Percentiles rank a stretch among this genome's conserved stretches.
Conservation (phyloP, 1,140 invertebrate species). For the Ruditapes philippinarum region DNA sequence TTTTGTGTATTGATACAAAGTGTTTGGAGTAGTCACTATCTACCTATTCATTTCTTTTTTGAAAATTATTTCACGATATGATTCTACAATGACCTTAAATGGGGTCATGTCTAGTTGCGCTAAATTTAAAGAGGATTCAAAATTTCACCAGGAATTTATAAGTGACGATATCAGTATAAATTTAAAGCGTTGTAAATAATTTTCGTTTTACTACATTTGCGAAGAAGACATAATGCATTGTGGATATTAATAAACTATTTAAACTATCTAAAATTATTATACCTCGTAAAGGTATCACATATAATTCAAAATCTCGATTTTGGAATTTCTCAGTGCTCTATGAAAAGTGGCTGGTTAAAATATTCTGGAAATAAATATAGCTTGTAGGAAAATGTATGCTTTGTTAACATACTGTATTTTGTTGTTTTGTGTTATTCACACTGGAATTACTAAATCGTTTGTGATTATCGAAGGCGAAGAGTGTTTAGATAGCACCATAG, state of each 20-base stretch:
- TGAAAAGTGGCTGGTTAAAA: no score
- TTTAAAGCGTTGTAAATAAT: constrained; percentile 43
- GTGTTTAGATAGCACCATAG: not conserved
- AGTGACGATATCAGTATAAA: not conserved
- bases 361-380: no score
- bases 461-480: not conserved
- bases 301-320: no score
- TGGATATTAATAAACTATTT: not conserved
- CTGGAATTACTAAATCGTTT: not conserved
- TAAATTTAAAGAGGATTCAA: not conserved
- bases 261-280: no score
- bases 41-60: not conserved
- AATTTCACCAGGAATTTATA: not conserved
- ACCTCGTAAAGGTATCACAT: no score
- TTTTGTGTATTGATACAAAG: constrained; percentile 14
- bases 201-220: not conserved
- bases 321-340: no score
- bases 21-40: not conserved
- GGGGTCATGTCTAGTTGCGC: not conserved
- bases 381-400: no score
- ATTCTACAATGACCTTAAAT: not conserved
- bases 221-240: not conserved
- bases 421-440: not conserved
- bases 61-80: not conserved
- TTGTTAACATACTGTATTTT: not conserved